Conservation (phyloP, 2,888 invertebrate genomes). For the Emmelina monodactyla region DNA sequence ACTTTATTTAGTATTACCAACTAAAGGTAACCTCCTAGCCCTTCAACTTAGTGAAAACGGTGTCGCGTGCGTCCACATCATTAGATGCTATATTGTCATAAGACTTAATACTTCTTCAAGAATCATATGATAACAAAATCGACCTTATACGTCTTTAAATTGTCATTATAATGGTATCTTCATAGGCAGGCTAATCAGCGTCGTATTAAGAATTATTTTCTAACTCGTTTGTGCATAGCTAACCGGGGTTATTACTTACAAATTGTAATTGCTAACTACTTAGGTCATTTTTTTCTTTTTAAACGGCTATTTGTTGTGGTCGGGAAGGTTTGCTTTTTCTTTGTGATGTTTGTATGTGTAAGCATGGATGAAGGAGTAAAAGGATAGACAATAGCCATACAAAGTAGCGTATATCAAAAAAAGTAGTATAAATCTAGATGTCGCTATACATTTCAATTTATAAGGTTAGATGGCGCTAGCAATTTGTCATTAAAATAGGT, state of each 20-base stretch:
- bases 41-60: slow-evolving; percentile 32
- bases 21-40: not conserved
- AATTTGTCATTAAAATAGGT: too few species aligned
- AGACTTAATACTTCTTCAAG: slow-evolving; percentile 62
- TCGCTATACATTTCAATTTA: too few species aligned
- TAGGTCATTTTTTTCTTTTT: slow-evolving; percentile 40
- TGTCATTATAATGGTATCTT: slow-evolving; percentile 52
- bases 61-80: slow-evolving; percentile 50
- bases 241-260: slow-evolving; percentile 42
- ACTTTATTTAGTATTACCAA: too few species aligned
- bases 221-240: slow-evolving; percentile 58
- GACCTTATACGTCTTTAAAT: slow-evolving; percentile 64
- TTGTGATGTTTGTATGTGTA: too few species aligned
- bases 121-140: slow-evolving; percentile 65
- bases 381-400: too few species aligned
- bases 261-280: slow-evolving; percentile 57
- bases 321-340: too few species aligned
- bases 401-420: too few species aligned
- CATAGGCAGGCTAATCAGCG: slow-evolving; percentile 57
- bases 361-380: too few species aligned
- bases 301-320: slow-evolving; percentile 16
- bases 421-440: too few species aligned
- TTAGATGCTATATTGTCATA: slow-evolving; percentile 61
- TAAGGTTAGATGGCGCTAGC: too few species aligned
- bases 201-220: slow-evolving; percentile 60